Percentiles rank a stretch among this genome's conserved stretches.
These are phyloP conservation scores for Gnathonemus longibarbis DNA, from an alignment of 2,113 vertebrate species.

Conservation along the genomic window DNA sequence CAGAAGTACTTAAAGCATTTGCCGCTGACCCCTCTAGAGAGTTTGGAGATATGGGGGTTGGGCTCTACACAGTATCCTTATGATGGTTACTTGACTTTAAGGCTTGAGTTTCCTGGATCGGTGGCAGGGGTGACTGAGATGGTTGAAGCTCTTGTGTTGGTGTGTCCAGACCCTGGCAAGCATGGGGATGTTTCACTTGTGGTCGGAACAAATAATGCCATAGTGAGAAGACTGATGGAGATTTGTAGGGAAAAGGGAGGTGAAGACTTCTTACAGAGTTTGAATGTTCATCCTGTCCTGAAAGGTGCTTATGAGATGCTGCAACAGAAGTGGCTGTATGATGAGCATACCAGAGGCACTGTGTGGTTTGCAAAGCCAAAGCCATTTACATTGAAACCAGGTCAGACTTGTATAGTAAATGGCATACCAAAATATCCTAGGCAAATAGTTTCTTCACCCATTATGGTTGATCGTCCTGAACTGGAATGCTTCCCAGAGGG, in stretches of 20 bases:
- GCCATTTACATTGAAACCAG: no score
- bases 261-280: not conserved
- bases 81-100: conserved; percentile 25
- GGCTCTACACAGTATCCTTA: conserved; percentile 18
- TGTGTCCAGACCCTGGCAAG: not conserved
- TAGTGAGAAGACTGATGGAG: not conserved
- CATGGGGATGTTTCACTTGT: conserved; percentile 4
- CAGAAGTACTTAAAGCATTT: conserved; percentile 29
- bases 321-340: not conserved
- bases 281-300: conserved; percentile 18
- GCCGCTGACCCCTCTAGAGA: conserved; percentile 11
- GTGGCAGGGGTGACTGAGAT: conserved; percentile 17
- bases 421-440: no score
- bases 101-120: conserved; percentile 22
- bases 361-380: no score
- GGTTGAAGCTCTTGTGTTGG: conserved; percentile 2
- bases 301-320: conserved; percentile 1
- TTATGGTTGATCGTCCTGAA: no score
- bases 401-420: no score
- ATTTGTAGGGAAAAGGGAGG: not conserved
- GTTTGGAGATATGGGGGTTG: conserved; percentile 30
- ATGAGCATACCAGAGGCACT: not conserved
- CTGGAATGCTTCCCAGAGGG: no score
- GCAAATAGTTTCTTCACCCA: no score
- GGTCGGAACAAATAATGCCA: not conserved